Evolutionary conservation across 2,113 vertebrate species (phyloP), one percentile per base, ranked within the genome.

Genomic region (Psephotus haematonotus): DNA sequence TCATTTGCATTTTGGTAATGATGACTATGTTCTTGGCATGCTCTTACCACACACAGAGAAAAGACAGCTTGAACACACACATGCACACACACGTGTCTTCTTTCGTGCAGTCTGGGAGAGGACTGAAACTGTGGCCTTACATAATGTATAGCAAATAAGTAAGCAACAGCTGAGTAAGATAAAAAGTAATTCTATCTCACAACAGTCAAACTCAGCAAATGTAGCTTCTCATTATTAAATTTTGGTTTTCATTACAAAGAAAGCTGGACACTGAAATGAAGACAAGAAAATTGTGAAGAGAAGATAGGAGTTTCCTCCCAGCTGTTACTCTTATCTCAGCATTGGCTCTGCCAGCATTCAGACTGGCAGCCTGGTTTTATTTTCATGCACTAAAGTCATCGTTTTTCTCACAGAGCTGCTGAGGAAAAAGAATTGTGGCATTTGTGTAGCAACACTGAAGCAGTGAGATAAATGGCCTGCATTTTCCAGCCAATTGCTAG

Each of bases 151-250:
- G 37, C 33, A 46, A 88, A 29, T 31, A 83, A 70, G 14, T 33
- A 70, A 83, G 50, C 5, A 77, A n/a, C 24, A 75, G n/a, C 25
- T 71, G 86, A 60, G 6, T 57, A 71, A 92, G 31, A 88, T 69
- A 86, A 75, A 88, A 81, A 44, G 29, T 75, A 96, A 92, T 84
- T 95, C 65, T 46, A 92, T 67, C 47, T 55, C 85, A 89, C 70
- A 95, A 94, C 37, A 92, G 53, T 74, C 53, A 92, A 75, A 76
- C 35, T 52, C 27, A 92, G 28, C 47, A 93, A 78, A 89, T 62
- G 72, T 68, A 31, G 27, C 50, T 94, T 91, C 24, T 68, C 37
- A 74, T 81, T 27, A 64, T 70, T 88, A 64, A 78, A 70, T 63
- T 53, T 77, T 63, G 12, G 3, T 1, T 74, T 90, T 86, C 41